phyloP scores from a whole-genome alignment of 2,113 vertebrate genomes.

The Mobula birostris region DNA sequence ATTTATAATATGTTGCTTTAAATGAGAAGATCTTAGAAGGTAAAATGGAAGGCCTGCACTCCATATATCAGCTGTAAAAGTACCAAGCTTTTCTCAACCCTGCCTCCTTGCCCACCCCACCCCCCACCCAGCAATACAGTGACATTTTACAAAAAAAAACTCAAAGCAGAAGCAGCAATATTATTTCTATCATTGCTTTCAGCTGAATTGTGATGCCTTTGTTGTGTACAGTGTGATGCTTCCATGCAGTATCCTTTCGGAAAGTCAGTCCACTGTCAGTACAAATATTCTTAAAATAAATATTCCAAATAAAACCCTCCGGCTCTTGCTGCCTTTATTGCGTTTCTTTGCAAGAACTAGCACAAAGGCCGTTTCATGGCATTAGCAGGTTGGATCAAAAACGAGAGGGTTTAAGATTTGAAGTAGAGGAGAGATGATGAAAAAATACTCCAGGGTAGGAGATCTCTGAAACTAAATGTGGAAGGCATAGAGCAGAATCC shows the following conservation, averaged over 20 bases:
- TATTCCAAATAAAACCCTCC: constrained; percentile 24
- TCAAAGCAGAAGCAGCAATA: constrained; percentile 32
- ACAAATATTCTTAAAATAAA: constrained; percentile 37
- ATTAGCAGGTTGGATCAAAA: too few relatives aligned
- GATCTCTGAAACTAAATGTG: too few relatives aligned
- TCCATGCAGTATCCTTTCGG: constrained; percentile 31
- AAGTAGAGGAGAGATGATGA: too few relatives aligned
- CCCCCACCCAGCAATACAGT: background rate
- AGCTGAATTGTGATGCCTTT: constrained; percentile 30
- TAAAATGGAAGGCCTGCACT: background rate
- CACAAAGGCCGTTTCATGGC: too few relatives aligned
- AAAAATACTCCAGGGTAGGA: too few relatives aligned
- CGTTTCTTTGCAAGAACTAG: background rate
- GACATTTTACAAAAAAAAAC: constrained; percentile 18
- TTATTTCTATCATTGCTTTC: constrained; percentile 35
- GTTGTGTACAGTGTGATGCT: constrained; percentile 35
- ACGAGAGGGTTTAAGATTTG: too few relatives aligned
- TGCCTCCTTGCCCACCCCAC: background rate
- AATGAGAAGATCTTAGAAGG: background rate
- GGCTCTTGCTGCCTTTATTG: background rate
- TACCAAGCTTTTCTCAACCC: background rate
- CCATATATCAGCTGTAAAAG: constrained; percentile 26
- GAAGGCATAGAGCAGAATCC: too few relatives aligned
- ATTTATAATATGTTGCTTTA: constrained; percentile 26
- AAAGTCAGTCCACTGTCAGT: constrained; percentile 33